These are phyloP conservation scores for Pantelozetes paolii DNA, from an alignment of 2,888 invertebrate species.

Conservation along the genomic window DNA sequence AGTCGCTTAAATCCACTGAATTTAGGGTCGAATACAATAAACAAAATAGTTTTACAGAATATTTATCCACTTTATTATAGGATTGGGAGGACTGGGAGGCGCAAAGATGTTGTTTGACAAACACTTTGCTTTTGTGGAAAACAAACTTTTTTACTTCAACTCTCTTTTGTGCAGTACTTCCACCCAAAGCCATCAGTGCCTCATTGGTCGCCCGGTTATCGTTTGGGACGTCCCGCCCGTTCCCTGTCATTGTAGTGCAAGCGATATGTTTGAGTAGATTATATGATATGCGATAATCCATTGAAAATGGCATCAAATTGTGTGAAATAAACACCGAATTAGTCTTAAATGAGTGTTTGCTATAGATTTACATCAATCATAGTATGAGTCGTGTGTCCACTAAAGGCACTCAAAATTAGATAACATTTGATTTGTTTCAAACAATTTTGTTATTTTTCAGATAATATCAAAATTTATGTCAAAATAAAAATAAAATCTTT, in stretches of 20 bases:
- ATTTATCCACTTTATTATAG: conserved; percentile 7
- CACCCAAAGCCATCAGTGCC: background rate
- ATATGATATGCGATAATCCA: conserved; percentile 10
- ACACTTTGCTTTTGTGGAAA: conserved; percentile 13
- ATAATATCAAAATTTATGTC: too few relatives aligned
- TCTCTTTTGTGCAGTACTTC: conserved; percentile 17
- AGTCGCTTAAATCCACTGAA: conserved; percentile 16
- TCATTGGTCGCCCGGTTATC: background rate
- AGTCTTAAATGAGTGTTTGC: too few relatives aligned
- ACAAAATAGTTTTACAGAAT: background rate
- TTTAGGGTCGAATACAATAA: background rate
- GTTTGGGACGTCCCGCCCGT: conserved; percentile 20
- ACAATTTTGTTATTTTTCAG: too few relatives aligned
- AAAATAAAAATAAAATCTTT: too few relatives aligned
- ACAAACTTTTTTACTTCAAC: conserved; percentile 7
- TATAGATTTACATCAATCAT: too few relatives aligned
- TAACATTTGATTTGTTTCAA: too few relatives aligned
- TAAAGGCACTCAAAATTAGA: too few relatives aligned
- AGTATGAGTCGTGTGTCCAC: too few relatives aligned
- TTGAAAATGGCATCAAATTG: background rate
- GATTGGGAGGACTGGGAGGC: conserved; percentile 14
- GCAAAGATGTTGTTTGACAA: conserved; percentile 19
- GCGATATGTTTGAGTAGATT: conserved; percentile 8
- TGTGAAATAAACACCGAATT: conserved; percentile 3
- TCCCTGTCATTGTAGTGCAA: background rate